Base-by-base conservation (phyloP, 2,113 vertebrate species). In the Gambusia affinis region DNA sequence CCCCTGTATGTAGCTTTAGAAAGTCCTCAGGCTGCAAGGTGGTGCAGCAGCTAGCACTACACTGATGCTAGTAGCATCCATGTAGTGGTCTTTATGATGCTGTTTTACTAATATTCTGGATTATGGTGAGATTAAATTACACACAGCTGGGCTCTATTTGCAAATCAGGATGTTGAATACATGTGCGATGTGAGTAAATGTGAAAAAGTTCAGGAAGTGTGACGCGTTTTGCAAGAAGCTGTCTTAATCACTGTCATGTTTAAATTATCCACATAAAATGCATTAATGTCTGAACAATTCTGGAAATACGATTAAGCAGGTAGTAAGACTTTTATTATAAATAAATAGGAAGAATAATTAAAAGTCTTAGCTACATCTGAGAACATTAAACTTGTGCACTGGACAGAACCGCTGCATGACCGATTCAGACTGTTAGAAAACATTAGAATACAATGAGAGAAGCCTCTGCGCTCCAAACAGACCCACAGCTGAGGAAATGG, bases 401-500 rank as follows among this genome's bases (percentile, higher is more conserved):
- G 24, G 51, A 57, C 51, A n/a, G 24, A 24, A 57, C 51, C 8
- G 10, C 51, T 57, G 5, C 5, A n/a, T 57, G 51, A 57, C 22
- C 24, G 22, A 19, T 17, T 19, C 44, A 19, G 44, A 19, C 17
- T 7, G 14, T 19, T 47, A 47, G 14, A 19, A 57, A 8, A n/a
- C 24, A 54, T 54, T 54, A 24, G 22, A 57, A n/a, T n/a, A 24
- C 8, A 57, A 10, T n/a, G 8, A n/a, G 17, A 27, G n/a, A 1
- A 5, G 31, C 57, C 22, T 60, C 6, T 73, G 28, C 67, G 60
- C 10, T 11, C 63, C 3, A 64, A 77, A 33, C 44, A 47, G 44
- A 47, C 15, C 4, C 19, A 17, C 78, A 72, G 79, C 42, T 66
- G 85, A 94, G 93, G 92, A 94, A 94, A 90, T 88, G n/a, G 78